phyloP scores from a whole-genome alignment of 2,888 invertebrate species.

The Thecocarcelia acutangulata region DNA sequence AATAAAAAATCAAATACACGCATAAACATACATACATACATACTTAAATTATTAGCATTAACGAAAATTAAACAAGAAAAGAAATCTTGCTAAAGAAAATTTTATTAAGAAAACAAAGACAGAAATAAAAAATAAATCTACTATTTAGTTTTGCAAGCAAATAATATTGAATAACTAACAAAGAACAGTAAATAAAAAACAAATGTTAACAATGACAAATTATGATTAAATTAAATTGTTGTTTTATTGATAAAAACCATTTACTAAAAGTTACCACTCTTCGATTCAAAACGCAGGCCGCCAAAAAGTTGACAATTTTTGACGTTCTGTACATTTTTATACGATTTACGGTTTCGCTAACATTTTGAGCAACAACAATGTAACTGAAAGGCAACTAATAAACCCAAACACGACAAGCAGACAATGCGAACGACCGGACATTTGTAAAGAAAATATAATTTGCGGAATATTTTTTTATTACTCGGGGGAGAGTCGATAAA shows the following conservation, averaged over 20 bases:
- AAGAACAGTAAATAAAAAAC: slow-evolving; percentile 62
- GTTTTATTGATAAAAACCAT: slow-evolving; percentile 49
- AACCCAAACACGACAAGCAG: no score
- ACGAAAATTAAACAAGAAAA: slow-evolving; percentile 43
- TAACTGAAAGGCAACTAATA: no score
- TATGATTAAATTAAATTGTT: slow-evolving; percentile 41
- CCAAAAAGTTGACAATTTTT: no score
- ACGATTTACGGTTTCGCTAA: no score
- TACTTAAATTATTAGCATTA: slow-evolving; percentile 41
- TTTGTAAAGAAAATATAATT: no score
- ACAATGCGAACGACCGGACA: no score
- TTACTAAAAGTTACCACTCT: not conserved
- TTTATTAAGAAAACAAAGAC: slow-evolving; percentile 53
- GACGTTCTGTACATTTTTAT: no score
- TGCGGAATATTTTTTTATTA: no score
- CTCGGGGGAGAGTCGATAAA: no score
- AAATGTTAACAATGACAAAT: slow-evolving; percentile 66
- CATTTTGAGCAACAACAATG: no score
- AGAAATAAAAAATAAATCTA: slow-evolving; percentile 63
- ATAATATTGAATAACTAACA: slow-evolving; percentile 69
- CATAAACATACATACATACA: slow-evolving; percentile 37
- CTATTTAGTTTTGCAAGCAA: slow-evolving; percentile 76
- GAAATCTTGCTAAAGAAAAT: slow-evolving; percentile 61
- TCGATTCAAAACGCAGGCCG: no score
- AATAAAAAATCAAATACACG: slow-evolving; percentile 49